Evolutionary conservation across 2,113 vertebrate species (phyloP).

Genomic region (Pedetes capensis): DNA sequence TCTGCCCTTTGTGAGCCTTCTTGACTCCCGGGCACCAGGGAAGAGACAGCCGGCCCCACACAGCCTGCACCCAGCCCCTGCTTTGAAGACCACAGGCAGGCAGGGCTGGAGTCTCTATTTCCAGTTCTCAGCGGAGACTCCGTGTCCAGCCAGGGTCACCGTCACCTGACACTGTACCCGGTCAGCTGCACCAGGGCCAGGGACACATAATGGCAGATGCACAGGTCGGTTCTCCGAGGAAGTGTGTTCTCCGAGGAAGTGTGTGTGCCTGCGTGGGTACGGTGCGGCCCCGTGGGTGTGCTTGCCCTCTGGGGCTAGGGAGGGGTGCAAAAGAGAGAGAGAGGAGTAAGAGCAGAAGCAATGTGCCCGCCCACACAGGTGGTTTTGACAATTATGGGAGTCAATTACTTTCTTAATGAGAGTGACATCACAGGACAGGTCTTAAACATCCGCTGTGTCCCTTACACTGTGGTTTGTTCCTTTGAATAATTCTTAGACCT

Average conservation of each 20-base stretch:
- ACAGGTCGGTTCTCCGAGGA: neutral
- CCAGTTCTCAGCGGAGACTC: too few relatives aligned
- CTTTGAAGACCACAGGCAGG: neutral
- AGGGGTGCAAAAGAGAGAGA: neutral
- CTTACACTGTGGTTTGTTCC: neutral
- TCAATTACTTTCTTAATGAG: neutral
- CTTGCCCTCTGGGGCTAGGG: fast-evolving
- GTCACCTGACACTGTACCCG: neutral
- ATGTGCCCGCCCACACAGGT: neutral
- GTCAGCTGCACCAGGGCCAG: neutral
- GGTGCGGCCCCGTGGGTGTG: fast-evolving
- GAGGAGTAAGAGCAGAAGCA: neutral
- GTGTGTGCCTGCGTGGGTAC: neutral
- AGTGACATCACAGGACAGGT: neutral
- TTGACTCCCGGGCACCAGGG: neutral
- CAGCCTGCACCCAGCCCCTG: fast-evolving
- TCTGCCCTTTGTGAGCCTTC: fast-evolving
- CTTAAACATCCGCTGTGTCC: neutral
- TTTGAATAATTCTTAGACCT: neutral
- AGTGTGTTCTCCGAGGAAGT: neutral
- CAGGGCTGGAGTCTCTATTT: neutral
- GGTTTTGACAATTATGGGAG: neutral
- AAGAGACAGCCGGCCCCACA: fast-evolving
- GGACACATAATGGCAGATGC: neutral
- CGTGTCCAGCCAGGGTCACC: fast-evolving